Base-by-base conservation (phyloP, 2,797 vertebrate genomes). In the Dromococcyx pavoninus region DNA sequence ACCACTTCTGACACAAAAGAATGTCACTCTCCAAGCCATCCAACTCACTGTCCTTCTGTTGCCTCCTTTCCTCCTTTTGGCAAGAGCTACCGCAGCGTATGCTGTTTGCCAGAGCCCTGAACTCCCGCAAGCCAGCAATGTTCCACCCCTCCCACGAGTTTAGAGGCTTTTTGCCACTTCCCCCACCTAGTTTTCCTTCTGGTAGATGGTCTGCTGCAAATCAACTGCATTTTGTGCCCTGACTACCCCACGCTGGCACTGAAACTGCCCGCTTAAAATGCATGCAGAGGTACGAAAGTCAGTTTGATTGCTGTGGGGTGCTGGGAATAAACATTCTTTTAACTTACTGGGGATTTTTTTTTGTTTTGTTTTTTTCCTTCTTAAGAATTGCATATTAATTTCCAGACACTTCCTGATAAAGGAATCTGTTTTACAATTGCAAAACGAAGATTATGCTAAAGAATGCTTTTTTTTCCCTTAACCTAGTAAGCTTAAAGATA, bases 1-100 rank as follows among this genome's bases (percentile, higher is more conserved):
- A 97, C 97, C 97, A 88, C 94, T 95, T 80, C 81, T 93, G 96
- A 97, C 96, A 96, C 89, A 70, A 48, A 91, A 84, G 81, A 19
- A 86, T 65, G 89, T 71, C 79, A 48, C 83, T 90, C 83, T 87
- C 93, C 78, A 39, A 75, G 85, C 91, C 89, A 62, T 64, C 28
- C 87, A 73, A 33, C 93, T 86, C 75, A 3, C 84, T 67, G 92
- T 89, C 94, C 96, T 97, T 95, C 96, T 97, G 96, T 23, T 77
- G 81, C 88, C 92, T 96, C 39, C 84, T 39, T 67, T 84, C 72
- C 89, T 89, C 66, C 88, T 85, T 73, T 82, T 94, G 94, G 93
- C 93, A 86, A 48, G 17, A 85, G 73, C 46, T 58, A 22, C 62
- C 1, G 17, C 73, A 60, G 76, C 1, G 37, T 12, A 10, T 14